Evolutionary conservation across 2,797 vertebrate species (phyloP), one percentile per base, ranked within the genome.

Genomic region (Muraenolepis orangiensis): DNA sequence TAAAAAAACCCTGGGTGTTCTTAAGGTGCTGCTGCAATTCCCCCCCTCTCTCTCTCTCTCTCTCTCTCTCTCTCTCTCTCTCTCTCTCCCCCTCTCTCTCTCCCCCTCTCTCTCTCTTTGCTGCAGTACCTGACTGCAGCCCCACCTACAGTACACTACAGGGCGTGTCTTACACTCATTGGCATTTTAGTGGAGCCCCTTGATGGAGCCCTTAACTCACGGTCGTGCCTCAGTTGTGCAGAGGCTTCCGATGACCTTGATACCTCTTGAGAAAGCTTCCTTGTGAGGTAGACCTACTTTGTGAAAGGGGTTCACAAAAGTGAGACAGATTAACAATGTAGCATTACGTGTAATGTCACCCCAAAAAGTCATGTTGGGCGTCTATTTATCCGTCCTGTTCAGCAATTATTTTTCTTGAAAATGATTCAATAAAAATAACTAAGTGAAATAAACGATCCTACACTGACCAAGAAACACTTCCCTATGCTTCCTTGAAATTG

Each of bases 51-150:
- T 61, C 51, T 61, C 51, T 61, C 51, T 23, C 51, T 23, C 51
- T 61, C 51, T 23, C 51, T 69, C 14, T 23, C 68, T 69, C 68
- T 23, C 31, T 34, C 68, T 69, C 68, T 23, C 68, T 69, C 29
- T 36, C 18, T 36, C 68, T 32, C 31, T 69, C 68, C n/a, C 31
- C 8, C 68, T 69, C 68, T 34, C 68, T 69, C 68, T 69, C 13
- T 69, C 16, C 34, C 66, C 14, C 29, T 32, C 66, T 18, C 13
- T 29, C 66, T 69, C 31, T 20, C 11, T 69, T 20, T 69, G 30
- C 32, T 36, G 30, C 68, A 69, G 31, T 36, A 57, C 6, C 6
- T 20, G 46, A 57, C 40, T 29, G 28, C 28, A 71, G 70, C 66
- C 8, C 28, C 23, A 51, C 8, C 10, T 72, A 4, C 42, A 31